Base-by-base conservation (phyloP, 1,140 invertebrate genomes). In the Lutraria rhynchaena region DNA sequence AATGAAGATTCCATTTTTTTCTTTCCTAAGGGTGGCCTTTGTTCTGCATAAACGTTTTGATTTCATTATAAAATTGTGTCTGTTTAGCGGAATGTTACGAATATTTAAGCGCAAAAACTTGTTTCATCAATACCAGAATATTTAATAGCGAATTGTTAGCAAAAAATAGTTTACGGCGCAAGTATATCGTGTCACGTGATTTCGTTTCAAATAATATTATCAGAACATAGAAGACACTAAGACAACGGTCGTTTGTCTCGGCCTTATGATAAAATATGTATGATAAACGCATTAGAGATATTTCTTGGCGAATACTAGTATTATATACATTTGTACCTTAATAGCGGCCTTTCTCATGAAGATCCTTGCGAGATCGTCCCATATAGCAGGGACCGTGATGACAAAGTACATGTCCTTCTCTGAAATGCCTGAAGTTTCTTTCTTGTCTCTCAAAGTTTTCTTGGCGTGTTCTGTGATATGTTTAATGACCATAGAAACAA, bases 301-400 rank as follows among this genome's bases (percentile, higher is more conserved):
- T n/a, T 49, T 13, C 11, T 13, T 11, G 11, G 46, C 11, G 11
- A 49, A 13, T 49, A n/a, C 46, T n/a, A 11, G 46, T 13, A n/a
- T 13, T 49, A 13, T 49, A 49, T 24, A 17, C 3, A 22, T 24
- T 27, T 22, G n/a, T 51, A 70, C 67, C 13, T 22, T 31, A 27
- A 70, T 29, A 31, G 67, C 44, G 5, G 67, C 67, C 35, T 49
- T 33, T 15, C 41, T 70, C 67, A 70, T 70, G 31, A 70, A 70
- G 5, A 51, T 35, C 4, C 49, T 24, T 4, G 67, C 67, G 5
- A n/a, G 41, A 27, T 70, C 44, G 46, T 70, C 67, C 67, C 67
- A 70, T 33, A 70, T 70, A 31, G 67, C 67, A 7, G 67, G 67
- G 9, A 70, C 44, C 5, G 67, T 70, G 67, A 70, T 22, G 7